Conservation (phyloP, 2,797 vertebrate species). For the Phataginus tetradactyla region DNA sequence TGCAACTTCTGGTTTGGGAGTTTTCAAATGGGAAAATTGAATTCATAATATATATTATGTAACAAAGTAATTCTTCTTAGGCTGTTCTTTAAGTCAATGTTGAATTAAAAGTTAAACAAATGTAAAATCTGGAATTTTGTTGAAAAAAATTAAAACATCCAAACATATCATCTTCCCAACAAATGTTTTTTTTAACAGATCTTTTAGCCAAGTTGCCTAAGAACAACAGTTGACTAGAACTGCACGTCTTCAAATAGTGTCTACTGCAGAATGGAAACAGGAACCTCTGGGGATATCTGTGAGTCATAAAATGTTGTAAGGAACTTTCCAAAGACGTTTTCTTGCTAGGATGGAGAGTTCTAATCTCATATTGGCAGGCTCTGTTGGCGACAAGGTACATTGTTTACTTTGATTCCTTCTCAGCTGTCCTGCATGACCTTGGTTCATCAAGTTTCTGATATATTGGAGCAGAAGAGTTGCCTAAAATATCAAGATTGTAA, state of each 20-base stretch:
- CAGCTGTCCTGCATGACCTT: conserved; percentile 64
- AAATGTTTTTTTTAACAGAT: conserved; percentile 71
- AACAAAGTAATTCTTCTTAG: conserved; percentile 30
- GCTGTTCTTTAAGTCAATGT: conserved; percentile 35
- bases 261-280: conserved; percentile 46
- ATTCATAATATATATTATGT: conserved; percentile 35
- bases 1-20: neutral
- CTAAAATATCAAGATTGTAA: conserved; percentile 37
- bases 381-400: conserved; percentile 6
- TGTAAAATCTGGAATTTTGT: conserved; percentile 63
- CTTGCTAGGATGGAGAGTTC: conserved; percentile 51
- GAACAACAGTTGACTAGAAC: conserved; percentile 61
- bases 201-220: conserved; percentile 69
- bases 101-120: conserved; percentile 74
- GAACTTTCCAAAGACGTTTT: conserved; percentile 69
- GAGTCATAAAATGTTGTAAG: conserved; percentile 64
- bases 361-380: conserved; percentile 67
- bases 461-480: conserved; percentile 45
- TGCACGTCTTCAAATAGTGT: conserved; percentile 55
- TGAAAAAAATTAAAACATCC: conserved; percentile 60
- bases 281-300: conserved; percentile 55
- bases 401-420: conserved; percentile 73
- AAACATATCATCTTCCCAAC: conserved; percentile 75
- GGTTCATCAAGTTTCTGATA: conserved; percentile 64
- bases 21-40: conserved; percentile 60